A percentile compares a stretch with the other conserved stretches of the same genome.
Evolutionary conservation across 23 tunicate species (phyloP).

Genomic region (Trididemnum clinides): DNA sequence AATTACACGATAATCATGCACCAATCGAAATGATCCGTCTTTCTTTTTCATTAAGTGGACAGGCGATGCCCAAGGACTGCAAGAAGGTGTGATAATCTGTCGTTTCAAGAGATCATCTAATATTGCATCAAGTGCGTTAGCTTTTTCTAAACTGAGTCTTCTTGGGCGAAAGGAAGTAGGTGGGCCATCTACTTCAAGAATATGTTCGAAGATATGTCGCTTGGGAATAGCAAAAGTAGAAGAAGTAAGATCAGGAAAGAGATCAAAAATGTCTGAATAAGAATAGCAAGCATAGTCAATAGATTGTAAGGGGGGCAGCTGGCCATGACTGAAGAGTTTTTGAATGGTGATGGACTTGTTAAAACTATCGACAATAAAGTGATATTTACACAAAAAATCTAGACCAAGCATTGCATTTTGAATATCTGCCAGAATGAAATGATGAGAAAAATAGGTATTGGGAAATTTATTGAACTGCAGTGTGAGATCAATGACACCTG

Average conservation of each 20-base stretch:
- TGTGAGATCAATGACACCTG: not conserved
- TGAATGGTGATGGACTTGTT: not conserved
- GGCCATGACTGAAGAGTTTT: not conserved
- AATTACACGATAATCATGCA: not conserved
- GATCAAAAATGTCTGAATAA: not conserved
- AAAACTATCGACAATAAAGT: not conserved
- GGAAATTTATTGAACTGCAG: not conserved
- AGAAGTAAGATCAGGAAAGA: conserved; percentile 4
- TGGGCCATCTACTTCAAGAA: conserved; percentile 12
- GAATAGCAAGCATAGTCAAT: not conserved
- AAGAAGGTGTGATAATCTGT: not conserved
- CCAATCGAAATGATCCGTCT: not conserved
- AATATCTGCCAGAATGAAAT: not conserved
- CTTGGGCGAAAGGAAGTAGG: conserved; percentile 3
- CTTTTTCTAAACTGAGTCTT: not conserved
- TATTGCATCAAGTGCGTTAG: not conserved
- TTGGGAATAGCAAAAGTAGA: not conserved
- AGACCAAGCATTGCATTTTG: conserved; percentile 3
- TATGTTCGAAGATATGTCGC: not conserved
- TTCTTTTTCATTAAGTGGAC: conserved; percentile 9
- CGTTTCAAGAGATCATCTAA: conserved; percentile 6
- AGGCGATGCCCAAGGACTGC: conserved; percentile 17
- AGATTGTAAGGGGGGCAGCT: not conserved
- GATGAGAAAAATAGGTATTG: not conserved
- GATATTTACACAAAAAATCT: conserved; percentile 1